phyloP scores from a whole-genome alignment of 2,888 invertebrate species.

The Endomychus coccineus region DNA sequence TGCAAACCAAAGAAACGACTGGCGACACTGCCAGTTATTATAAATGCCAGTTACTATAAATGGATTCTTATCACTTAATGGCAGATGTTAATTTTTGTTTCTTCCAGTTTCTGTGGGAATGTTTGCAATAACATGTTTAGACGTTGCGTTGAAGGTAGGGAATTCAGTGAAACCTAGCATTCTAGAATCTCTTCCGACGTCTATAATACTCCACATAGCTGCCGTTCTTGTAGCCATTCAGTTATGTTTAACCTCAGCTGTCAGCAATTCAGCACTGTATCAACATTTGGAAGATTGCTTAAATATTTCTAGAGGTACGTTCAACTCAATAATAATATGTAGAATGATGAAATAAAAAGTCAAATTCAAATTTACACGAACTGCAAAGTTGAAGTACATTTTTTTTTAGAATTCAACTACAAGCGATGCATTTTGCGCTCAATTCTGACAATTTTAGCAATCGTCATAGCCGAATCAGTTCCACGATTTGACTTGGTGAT shows the following conservation, averaged over 20 bases:
- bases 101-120: constrained; percentile 53
- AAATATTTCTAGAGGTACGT: constrained; percentile 63
- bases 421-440: constrained; percentile 67
- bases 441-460: constrained; percentile 58
- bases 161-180: constrained; percentile 59
- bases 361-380: not conserved
- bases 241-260: constrained; percentile 67
- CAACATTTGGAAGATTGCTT: constrained; percentile 75
- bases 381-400: not conserved
- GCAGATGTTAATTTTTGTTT: too few species aligned
- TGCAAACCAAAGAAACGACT: too few species aligned
- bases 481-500: constrained; percentile 82
- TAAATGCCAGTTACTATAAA: not conserved
- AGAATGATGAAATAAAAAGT: not conserved
- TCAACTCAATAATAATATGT: not conserved
- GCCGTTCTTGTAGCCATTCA: constrained; percentile 70
- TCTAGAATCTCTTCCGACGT: constrained; percentile 59
- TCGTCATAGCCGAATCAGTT: constrained; percentile 72
- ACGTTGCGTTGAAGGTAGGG: constrained; percentile 61
- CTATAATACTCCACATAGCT: constrained; percentile 56
- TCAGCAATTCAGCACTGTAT: constrained; percentile 72
- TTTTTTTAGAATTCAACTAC: constrained; percentile 62
- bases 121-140: constrained; percentile 55
- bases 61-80: not conserved
- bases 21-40: constrained; percentile 3